phyloP scores from a whole-genome alignment of 2,888 invertebrate genomes.

The Eustalomyia histrio region DNA sequence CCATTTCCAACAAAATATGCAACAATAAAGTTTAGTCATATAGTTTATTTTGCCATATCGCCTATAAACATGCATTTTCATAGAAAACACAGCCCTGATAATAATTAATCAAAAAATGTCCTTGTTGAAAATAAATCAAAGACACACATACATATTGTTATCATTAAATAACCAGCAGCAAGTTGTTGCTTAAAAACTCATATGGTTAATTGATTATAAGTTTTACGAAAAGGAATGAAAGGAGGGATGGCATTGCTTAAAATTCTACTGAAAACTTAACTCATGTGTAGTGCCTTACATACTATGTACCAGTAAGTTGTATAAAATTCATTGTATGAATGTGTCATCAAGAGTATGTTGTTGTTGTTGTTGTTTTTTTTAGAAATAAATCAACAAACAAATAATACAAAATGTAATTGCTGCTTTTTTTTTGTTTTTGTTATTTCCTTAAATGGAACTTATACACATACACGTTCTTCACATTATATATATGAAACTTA shows the following conservation, averaged over 20 bases:
- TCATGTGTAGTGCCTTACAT: neutral
- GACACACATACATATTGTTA: too few species aligned
- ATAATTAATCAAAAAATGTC: too few species aligned
- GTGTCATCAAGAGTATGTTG: neutral
- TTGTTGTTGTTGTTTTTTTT: neutral
- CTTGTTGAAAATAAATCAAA: too few species aligned
- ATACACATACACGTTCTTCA: neutral
- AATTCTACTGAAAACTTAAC: neutral
- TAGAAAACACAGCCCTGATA: too few species aligned
- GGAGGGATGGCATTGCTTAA: neutral
- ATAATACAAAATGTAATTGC: conserved; percentile 25
- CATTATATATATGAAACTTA: conserved; percentile 23
- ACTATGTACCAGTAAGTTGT: too few species aligned
- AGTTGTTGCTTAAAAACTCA: conserved; percentile 53
- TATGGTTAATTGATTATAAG: conserved; percentile 57
- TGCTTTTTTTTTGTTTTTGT: conserved; percentile 1
- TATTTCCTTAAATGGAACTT: neutral
- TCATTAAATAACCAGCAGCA: conserved; percentile 34
- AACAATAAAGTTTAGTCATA: too few species aligned
- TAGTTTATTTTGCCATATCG: too few species aligned
- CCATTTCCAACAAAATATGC: too few species aligned
- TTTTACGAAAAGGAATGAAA: neutral
- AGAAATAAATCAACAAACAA: neutral
- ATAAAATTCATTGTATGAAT: too few species aligned
- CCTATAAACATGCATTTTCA: too few species aligned